Conservation (phyloP, 2,113 vertebrate species). For the Poicephalus meyeri region DNA sequence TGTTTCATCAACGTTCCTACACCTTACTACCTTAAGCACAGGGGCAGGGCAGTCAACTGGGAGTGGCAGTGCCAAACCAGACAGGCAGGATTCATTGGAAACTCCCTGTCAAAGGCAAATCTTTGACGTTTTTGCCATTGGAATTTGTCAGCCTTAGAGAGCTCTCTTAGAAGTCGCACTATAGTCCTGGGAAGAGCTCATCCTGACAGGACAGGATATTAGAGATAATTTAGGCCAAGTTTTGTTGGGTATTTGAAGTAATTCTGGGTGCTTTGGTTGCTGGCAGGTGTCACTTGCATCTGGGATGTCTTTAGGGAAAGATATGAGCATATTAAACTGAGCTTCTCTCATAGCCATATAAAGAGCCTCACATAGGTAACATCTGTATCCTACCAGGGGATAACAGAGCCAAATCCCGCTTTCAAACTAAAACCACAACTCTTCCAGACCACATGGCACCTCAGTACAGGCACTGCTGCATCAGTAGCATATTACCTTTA, state of each 20-base stretch:
- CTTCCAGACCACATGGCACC: neutral
- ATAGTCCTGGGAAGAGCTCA: neutral
- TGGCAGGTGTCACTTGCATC: neutral
- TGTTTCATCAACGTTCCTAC: neutral
- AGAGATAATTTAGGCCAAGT: neutral
- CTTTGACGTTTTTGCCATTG: neutral
- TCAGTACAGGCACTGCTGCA: neutral
- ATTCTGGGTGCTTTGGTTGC: neutral
- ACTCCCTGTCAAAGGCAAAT: slow-evolving; percentile 18
- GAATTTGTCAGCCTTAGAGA: neutral
- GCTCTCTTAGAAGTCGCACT: neutral
- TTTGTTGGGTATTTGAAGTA: neutral
- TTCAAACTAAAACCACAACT: neutral
- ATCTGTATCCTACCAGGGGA: neutral
- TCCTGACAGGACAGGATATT: neutral
- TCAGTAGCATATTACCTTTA: neutral
- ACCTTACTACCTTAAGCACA: neutral
- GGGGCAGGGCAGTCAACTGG: slow-evolving; percentile 4
- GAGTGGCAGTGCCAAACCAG: slow-evolving; percentile 33
- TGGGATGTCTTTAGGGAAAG: neutral
- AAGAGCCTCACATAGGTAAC: neutral
- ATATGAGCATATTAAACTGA: neutral
- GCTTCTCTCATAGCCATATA: neutral
- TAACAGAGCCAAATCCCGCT: neutral
- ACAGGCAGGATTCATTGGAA: slow-evolving; percentile 22